A percentile compares a stretch with the other conserved stretches of the same genome.
Evolutionary conservation across 1,140 invertebrate genomes (phyloP).

Genomic region (Diuraphis noxia): DNA sequence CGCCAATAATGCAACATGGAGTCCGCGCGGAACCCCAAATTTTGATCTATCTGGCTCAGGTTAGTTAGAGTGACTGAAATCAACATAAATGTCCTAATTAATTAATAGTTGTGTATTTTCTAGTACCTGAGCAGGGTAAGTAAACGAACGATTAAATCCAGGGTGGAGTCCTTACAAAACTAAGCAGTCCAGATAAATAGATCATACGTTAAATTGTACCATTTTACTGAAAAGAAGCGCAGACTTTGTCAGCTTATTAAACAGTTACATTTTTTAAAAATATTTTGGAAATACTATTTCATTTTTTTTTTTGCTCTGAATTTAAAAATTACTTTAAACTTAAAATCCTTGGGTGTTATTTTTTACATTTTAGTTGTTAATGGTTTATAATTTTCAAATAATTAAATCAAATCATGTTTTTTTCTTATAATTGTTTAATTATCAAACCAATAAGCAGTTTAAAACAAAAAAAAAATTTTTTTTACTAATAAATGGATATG

Average conservation of each 20-base stretch:
- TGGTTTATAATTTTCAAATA: neutral
- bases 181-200: slow-evolving; percentile 48
- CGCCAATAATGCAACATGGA: slow-evolving; percentile 16
- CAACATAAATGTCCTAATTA: slow-evolving; percentile 9
- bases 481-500: neutral
- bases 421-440: neutral
- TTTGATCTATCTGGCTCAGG: slow-evolving; percentile 47
- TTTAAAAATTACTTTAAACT: neutral
- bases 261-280: neutral
- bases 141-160: slow-evolving; percentile 1
- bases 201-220: slow-evolving; percentile 38
- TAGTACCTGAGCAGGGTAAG: slow-evolving; percentile 53
- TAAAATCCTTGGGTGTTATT: neutral
- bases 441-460: neutral
- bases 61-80: neutral
- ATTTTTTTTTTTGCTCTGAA: slow-evolving; percentile 5
- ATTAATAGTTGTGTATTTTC: slow-evolving; percentile 47
- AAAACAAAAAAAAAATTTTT: neutral
- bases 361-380: slow-evolving; percentile 16
- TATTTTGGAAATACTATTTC: neutral
- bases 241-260: slow-evolving; percentile 26
- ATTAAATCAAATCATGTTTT: neutral
- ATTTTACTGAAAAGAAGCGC: neutral
- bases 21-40: slow-evolving; percentile 39
- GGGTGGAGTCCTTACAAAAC: slow-evolving; percentile 27